These are phyloP conservation scores for Capreolus pygargus DNA, from an alignment of 2,113 vertebrate species.

Conservation along the genomic window DNA sequence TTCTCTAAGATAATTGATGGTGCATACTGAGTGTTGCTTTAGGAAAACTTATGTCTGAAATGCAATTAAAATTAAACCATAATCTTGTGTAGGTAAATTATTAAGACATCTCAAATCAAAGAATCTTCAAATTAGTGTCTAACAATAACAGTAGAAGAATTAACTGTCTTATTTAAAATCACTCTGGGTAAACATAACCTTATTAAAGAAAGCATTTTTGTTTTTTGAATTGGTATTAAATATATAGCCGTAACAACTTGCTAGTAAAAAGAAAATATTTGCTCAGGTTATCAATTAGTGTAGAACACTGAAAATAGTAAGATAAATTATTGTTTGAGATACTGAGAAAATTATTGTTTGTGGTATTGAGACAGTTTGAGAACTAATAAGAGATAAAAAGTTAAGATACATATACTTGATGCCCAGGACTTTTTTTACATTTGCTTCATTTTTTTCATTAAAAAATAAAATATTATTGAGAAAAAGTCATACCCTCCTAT, in stretches of 20 bases:
- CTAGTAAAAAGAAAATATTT: constrained; percentile 39
- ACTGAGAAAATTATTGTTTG: not conserved
- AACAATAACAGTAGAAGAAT: constrained; percentile 35
- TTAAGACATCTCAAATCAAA: constrained; percentile 69
- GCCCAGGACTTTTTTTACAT: not conserved
- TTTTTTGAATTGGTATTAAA: constrained; percentile 43
- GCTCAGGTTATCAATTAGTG: not conserved
- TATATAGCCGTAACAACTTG: not conserved
- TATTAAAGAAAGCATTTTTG: not conserved
- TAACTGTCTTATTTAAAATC: constrained; percentile 62
- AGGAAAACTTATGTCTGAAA: constrained; percentile 74
- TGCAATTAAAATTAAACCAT: constrained; percentile 77
- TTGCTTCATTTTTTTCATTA: not conserved
- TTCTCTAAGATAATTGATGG: constrained; percentile 80
- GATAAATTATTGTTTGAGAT: not conserved
- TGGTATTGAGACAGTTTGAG: not conserved
- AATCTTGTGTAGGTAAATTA: constrained; percentile 66
- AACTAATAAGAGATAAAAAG: not conserved
- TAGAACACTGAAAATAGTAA: not conserved
- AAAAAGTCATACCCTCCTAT: not conserved
- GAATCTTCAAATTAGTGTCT: constrained; percentile 69
- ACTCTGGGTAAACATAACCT: constrained; percentile 55
- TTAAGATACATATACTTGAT: not conserved
- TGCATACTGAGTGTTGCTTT: constrained; percentile 70
- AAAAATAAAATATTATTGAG: not conserved